Percentiles rank a stretch among this genome's conserved stretches.
Evolutionary conservation across 2,888 invertebrate species (phyloP).

Genomic region (Cephalotes varians): DNA sequence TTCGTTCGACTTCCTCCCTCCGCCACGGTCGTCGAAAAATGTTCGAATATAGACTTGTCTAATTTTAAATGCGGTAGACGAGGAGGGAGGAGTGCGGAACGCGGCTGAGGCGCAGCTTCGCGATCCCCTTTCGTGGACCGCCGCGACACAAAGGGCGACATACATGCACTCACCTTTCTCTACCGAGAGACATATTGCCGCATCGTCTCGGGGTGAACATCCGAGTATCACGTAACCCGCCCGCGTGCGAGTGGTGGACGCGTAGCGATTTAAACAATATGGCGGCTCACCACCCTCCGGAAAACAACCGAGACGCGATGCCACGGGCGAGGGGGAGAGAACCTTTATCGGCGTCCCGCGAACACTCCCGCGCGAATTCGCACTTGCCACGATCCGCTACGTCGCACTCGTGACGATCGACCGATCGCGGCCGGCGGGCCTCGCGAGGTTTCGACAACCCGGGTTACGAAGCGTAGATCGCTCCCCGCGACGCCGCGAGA

Average conservation of each 20-base stretch:
- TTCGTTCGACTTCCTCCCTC: neutral
- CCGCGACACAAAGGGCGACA: neutral
- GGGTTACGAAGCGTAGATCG: neutral
- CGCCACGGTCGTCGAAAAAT: neutral
- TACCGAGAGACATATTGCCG: constrained; percentile 67
- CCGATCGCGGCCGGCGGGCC: constrained; percentile 15
- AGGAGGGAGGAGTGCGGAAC: too few species aligned
- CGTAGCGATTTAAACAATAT: constrained; percentile 68
- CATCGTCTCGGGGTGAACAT: constrained; percentile 58
- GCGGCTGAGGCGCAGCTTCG: neutral
- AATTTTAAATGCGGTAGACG: constrained; percentile 11
- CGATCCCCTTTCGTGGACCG: neutral
- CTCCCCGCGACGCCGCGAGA: constrained; percentile 43
- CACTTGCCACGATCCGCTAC: neutral
- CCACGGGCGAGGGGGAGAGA: neutral
- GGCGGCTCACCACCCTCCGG: constrained; percentile 68
- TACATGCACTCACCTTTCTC: constrained; percentile 67
- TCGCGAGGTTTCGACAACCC: neutral
- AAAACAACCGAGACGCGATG: constrained; percentile 26
- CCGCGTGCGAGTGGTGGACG: constrained; percentile 15
- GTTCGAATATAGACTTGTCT: neutral
- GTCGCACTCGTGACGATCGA: neutral
- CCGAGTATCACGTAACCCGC: neutral
- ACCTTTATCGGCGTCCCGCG: neutral
- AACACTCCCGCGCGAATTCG: neutral